Evolutionary conservation across 2,113 vertebrate species (phyloP).

Genomic region (Raja brachyura): DNA sequence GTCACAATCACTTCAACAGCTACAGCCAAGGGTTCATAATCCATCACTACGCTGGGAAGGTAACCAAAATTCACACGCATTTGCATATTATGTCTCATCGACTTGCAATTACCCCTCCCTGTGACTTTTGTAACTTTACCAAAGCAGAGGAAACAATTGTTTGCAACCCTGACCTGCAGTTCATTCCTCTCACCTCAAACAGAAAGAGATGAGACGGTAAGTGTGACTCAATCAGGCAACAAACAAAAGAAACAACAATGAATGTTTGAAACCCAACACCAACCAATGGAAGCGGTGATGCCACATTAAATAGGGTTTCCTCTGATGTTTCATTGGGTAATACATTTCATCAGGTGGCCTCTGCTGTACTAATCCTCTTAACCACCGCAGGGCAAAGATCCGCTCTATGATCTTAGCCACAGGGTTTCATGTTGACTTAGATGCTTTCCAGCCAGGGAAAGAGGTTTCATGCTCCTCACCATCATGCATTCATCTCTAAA

Average conservation of each 20-base stretch:
- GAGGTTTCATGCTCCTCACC: neutral
- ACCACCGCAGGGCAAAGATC: no score
- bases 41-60: constrained; percentile 96
- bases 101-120: neutral
- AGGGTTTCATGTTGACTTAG: neutral
- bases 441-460: neutral
- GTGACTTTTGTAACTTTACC: no score
- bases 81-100: neutral
- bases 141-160: neutral
- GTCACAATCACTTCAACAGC: constrained; percentile 92
- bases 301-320: neutral
- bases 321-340: neutral
- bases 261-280: neutral
- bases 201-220: neutral
- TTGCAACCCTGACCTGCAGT: neutral
- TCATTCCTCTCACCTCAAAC: neutral
- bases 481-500: no score
- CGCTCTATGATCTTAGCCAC: no score
- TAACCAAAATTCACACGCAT: constrained; percentile 43
- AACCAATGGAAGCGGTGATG: neutral
- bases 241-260: neutral
- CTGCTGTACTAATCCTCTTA: neutral
- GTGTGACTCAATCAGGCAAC: neutral
- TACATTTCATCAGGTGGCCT: neutral
- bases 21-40: constrained; percentile 86